phyloP scores from a whole-genome alignment of 1,140 invertebrate species.

The Carcinoscorpius rotundicauda region DNA sequence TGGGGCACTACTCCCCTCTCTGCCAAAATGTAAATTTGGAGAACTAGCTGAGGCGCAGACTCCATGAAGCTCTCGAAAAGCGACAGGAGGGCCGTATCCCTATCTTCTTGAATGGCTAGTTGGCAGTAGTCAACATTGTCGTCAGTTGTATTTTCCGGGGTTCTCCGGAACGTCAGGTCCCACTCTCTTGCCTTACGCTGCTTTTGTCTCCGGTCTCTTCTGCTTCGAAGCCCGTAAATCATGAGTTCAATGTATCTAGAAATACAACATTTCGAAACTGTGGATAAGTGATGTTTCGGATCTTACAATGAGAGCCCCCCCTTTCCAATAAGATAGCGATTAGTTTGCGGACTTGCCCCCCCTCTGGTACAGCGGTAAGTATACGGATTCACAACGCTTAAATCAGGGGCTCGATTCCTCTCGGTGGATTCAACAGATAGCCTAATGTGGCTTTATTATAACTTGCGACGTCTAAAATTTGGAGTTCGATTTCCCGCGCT shows the following conservation, averaged over 20 bases:
- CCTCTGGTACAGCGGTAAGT: too few relatives aligned
- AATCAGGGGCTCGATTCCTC: too few relatives aligned
- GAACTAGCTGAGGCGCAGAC: conserved; percentile 20
- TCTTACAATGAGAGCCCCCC: too few relatives aligned
- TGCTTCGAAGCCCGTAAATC: conserved; percentile 9
- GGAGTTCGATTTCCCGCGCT: too few relatives aligned
- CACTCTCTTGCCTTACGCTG: background rate
- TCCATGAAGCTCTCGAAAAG: conserved; percentile 23
- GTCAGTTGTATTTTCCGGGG: background rate
- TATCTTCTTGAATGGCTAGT: conserved; percentile 24
- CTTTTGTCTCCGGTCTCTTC: conserved; percentile 6
- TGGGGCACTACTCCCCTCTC: conserved; percentile 3
- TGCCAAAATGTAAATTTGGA: conserved; percentile 22
- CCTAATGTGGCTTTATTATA: too few relatives aligned
- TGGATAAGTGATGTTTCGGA: too few relatives aligned
- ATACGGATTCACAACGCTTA: too few relatives aligned
- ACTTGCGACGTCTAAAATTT: too few relatives aligned
- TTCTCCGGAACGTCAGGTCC: too few relatives aligned
- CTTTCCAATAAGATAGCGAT: too few relatives aligned
- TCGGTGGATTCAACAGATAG: too few relatives aligned
- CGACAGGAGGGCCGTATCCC: conserved; percentile 23
- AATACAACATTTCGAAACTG: background rate
- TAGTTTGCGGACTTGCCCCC: too few relatives aligned
- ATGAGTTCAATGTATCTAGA: conserved; percentile 13
- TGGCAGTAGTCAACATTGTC: conserved; percentile 14